Conservation (phyloP, 2,113 vertebrate genomes). For the Rhagologus leucostigma region DNA sequence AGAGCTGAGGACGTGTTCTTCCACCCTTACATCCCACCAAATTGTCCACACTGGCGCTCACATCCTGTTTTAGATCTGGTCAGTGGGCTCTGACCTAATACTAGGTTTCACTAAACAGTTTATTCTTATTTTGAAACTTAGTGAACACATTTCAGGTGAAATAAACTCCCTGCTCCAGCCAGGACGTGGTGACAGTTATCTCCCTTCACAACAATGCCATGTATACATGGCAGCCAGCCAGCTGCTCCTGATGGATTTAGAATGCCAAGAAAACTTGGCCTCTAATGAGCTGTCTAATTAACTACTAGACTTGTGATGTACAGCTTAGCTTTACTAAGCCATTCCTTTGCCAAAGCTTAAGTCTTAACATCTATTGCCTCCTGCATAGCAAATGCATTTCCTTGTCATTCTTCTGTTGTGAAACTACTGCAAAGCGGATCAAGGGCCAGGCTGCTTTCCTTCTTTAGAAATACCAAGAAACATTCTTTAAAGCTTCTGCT, state of each 20-base stretch:
- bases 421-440: background rate
- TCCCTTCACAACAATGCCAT: slow-evolving; percentile 4
- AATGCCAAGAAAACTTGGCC: slow-evolving; percentile 50
- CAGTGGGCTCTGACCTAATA: background rate
- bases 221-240: slow-evolving; percentile 39
- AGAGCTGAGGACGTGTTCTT: background rate
- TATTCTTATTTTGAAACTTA: background rate
- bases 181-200: background rate
- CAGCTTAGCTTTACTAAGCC: background rate
- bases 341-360: slow-evolving; percentile 4
- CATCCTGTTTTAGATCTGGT: background rate
- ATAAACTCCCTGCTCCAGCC: background rate
- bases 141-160: background rate
- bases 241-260: slow-evolving; percentile 10
- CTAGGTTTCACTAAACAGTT: background rate
- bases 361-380: background rate
- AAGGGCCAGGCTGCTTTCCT: background rate
- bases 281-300: slow-evolving; percentile 65
- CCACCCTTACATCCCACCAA: background rate
- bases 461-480: background rate
- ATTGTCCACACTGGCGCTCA: fast-evolving
- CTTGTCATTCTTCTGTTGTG: background rate
- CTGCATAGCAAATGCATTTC: background rate
- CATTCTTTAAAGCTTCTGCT: background rate
- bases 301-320: background rate